phyloP scores from a whole-genome alignment of 2,888 invertebrate genomes.

The Sycophila texana region DNA sequence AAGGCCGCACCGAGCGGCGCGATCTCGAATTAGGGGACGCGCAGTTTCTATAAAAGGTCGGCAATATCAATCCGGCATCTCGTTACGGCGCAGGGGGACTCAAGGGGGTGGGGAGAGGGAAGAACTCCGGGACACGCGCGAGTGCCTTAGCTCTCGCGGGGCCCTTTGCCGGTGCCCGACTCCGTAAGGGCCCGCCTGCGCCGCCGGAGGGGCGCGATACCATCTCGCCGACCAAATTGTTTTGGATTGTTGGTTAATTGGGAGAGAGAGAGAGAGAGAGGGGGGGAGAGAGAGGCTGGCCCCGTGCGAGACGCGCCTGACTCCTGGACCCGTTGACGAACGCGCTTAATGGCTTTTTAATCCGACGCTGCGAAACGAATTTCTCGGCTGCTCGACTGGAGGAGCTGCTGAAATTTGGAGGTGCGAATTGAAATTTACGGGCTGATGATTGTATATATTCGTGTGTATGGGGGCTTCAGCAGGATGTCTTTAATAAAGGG shows the following conservation, averaged over 20 bases:
- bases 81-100: constrained; percentile 53
- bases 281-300: not conserved
- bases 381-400: too few species aligned
- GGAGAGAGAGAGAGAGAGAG: constrained; percentile 55
- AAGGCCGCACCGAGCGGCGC: not conserved
- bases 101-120: constrained; percentile 1
- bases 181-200: not conserved
- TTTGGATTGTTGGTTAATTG: constrained; percentile 74
- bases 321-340: too few species aligned
- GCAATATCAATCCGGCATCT: constrained; percentile 63
- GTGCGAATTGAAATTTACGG: not conserved
- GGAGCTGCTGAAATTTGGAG: too few species aligned
- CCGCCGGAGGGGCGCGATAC: constrained; percentile 61
- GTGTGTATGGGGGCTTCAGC: not conserved
- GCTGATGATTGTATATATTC: not conserved
- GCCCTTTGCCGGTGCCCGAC: not conserved
- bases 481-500: too few species aligned
- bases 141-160: not conserved
- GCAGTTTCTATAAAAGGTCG: constrained; percentile 8
- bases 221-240: constrained; percentile 72
- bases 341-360: not conserved
- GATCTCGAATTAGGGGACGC: constrained; percentile 20
- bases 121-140: not conserved
- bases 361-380: not conserved
- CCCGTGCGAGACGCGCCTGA: not conserved